Conservation (phyloP, 1,140 invertebrate species). For the Copidosoma floridanum region DNA sequence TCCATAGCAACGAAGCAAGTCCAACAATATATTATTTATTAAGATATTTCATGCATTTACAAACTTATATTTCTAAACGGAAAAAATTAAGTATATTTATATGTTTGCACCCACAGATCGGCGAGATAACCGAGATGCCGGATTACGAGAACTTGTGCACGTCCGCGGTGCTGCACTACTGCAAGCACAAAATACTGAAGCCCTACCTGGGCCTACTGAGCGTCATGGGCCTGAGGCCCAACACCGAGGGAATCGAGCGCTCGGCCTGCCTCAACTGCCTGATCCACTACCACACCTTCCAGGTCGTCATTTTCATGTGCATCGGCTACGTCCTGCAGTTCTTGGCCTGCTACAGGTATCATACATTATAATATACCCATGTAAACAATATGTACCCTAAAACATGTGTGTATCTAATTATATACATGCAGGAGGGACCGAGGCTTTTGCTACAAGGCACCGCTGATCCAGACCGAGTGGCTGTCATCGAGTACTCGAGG, state of each 20-base stretch:
- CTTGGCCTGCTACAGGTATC: constrained; percentile 66
- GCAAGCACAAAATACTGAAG: constrained; percentile 74
- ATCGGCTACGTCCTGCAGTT: constrained; percentile 74
- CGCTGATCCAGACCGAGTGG: too few relatives aligned
- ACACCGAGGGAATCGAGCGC: constrained; percentile 61
- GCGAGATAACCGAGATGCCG: constrained; percentile 65
- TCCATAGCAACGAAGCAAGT: constrained; percentile 52
- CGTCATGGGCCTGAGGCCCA: constrained; percentile 71
- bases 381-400: too few relatives aligned
- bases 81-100: too few relatives aligned
- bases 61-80: too few relatives aligned
- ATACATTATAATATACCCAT: constrained; percentile 4
- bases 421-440: constrained; percentile 63
- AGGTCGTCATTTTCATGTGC: constrained; percentile 66
- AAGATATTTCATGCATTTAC: too few relatives aligned
- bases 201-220: constrained; percentile 72
- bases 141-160: constrained; percentile 68
- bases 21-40: too few relatives aligned
- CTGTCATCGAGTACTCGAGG: too few relatives aligned
- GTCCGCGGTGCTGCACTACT: constrained; percentile 73
- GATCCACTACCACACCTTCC: constrained; percentile 66
- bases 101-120: constrained; percentile 55
- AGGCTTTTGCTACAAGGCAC: constrained; percentile 67
- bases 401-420: background rate
- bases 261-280: constrained; percentile 61